A percentile compares a stretch with the other conserved stretches of the same genome.
Evolutionary conservation across 2,888 invertebrate species (phyloP).

Genomic region (Netelia fuscicornis): DNA sequence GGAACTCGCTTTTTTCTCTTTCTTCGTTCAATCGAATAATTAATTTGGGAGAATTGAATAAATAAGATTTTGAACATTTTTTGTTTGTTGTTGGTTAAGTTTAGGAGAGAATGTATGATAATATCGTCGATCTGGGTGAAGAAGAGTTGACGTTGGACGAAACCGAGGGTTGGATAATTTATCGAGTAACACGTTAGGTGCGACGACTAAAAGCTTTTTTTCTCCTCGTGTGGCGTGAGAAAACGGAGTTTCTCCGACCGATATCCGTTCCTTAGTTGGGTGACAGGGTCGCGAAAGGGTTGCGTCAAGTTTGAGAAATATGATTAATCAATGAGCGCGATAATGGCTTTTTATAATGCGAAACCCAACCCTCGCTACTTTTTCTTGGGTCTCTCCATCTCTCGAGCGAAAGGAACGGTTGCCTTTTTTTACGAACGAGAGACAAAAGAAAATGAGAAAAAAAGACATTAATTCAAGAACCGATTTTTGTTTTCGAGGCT

Average conservation of each 20-base stretch:
- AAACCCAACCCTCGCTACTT: background rate
- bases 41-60: no score
- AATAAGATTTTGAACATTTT: no score
- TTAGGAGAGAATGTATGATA: background rate
- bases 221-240: slow-evolving; percentile 20
- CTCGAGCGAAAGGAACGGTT: background rate
- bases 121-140: background rate
- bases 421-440: background rate
- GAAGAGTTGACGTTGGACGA: background rate
- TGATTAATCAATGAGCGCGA: slow-evolving; percentile 48
- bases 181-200: slow-evolving; percentile 45
- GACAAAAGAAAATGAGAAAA: background rate
- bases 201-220: slow-evolving; percentile 52
- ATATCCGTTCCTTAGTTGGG: slow-evolving; percentile 34
- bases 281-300: slow-evolving; percentile 45
- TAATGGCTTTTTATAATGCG: slow-evolving; percentile 1
- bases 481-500: no score
- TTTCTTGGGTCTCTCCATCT: background rate
- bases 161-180: slow-evolving; percentile 48
- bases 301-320: slow-evolving; percentile 53
- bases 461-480: background rate
- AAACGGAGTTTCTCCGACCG: slow-evolving; percentile 31
- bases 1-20: no score
- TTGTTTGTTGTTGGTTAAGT: no score
- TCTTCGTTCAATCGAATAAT: no score